Evolutionary conservation across 2,888 invertebrate species (phyloP), one percentile per base, ranked within the genome.

Genomic region (Metalampra italica): DNA sequence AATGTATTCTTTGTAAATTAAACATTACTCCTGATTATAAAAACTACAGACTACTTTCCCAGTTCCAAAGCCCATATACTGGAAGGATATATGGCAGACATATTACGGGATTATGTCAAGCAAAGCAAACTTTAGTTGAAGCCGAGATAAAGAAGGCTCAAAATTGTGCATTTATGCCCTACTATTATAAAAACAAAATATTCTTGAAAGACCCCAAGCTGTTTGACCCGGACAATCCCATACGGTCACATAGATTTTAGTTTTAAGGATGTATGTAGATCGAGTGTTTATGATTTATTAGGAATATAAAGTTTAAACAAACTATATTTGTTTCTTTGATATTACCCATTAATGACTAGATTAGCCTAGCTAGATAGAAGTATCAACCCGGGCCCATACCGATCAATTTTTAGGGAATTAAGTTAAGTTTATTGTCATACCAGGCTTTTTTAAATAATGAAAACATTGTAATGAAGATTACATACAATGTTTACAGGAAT

Each of bases 21-120:
- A 92, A 94, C 32, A 93, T 98, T n/a, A 90, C 90, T 0, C 94
- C 97, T 0, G 92, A 97, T 77, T 98, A 96, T 71, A 98, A 98
- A 82, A 99, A 99, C 82, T 93, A 94, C 0, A 93, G 96, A 62
- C 81, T 99, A 3, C 82, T 99, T 5, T 97, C 97, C 0, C 98
- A 99, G 77, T 99, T 99, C 80, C 95, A 98, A 70, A 99, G 98
- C 32, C 94, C 97, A 0, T 97, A 95, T 73, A 98, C 99, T 0
- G 99, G 99, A 0, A 91, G 94, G 57, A 92, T 98, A 54, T 99
- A 98, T 75, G 97, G 96, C 0, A 92, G 94, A 47, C 96, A 98
- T 66, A 96, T 99, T 39, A 99, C 99, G 4, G 97, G 99, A 0
- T 90, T 99, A 40, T 99, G 99, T 73, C 91, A 92, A 70, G 75